These are phyloP conservation scores for Gymnocephalus cernua DNA, from an alignment of 2,113 vertebrate species.

Conservation along the genomic window DNA sequence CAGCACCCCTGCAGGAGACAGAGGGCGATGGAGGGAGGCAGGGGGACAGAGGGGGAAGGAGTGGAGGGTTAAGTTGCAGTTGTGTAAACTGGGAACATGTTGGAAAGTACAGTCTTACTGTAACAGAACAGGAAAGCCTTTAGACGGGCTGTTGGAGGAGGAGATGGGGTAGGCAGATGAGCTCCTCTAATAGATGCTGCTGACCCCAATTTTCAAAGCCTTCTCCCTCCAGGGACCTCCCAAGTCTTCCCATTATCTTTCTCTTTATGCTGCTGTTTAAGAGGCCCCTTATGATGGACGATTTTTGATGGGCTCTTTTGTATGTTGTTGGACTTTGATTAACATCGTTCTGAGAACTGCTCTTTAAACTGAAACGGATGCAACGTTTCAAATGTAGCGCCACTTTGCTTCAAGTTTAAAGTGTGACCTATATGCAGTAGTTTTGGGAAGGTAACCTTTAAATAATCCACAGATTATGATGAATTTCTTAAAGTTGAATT, in stretches of 20 bases:
- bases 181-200: conserved; percentile 60
- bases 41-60: conserved; percentile 32
- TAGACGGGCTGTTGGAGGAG: conserved; percentile 38
- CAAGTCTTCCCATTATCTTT: conserved; percentile 74
- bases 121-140: conserved; percentile 35
- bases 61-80: conserved; percentile 17
- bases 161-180: conserved; percentile 50
- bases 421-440: background rate
- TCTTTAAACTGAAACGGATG: conserved; percentile 40
- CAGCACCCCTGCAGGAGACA: conserved; percentile 69
- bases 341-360: conserved; percentile 50
- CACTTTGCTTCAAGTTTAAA: conserved; percentile 29
- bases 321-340: conserved; percentile 65
- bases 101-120: conserved; percentile 51
- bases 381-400: conserved; percentile 40
- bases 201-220: conserved; percentile 80
- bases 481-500: conserved; percentile 13
- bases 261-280: conserved; percentile 64
- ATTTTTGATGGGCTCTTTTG: conserved; percentile 74
- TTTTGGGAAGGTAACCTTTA: conserved; percentile 15
- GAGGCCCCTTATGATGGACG: conserved; percentile 73
- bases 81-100: conserved; percentile 39
- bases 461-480: conserved; percentile 28
- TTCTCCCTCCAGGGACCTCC: conserved; percentile 74
- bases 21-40: conserved; percentile 48